Base-by-base conservation (phyloP, 2,113 vertebrate species). In the Motacilla alba region DNA sequence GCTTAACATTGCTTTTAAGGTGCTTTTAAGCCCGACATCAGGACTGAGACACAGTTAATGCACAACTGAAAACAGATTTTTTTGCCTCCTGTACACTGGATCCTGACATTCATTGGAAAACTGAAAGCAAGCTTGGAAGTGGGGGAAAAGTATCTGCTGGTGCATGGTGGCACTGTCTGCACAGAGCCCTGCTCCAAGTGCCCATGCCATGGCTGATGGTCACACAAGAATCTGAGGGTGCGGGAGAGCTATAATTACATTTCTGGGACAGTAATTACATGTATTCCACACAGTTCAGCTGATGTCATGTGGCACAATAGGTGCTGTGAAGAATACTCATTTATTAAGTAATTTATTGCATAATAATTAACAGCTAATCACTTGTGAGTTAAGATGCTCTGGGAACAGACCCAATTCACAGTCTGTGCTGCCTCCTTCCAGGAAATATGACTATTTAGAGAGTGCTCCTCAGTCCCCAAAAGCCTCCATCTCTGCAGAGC, bases 281-380 rank as follows among this genome's bases (percentile, higher is more conserved):
- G 52, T 76, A 56, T 94, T 83, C 86, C 82, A 67, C 60, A 69
- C 33, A 39, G 49, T 79, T 88, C 55, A 68, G 72, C 72, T 84
- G 90, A 83, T 82, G 66, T 10, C 75, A 69, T 8, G 23, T 78
- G 73, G 59, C 82, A 90, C 89, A 72, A 82, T 58, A 87, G 78
- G 59, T 87, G 39, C 91, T 47, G 52, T 33, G 73, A 94, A 91
- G 64, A 94, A 90, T 59, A 82, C 44, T 88, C 23, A 79, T 68
- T 83, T 88, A 72, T 97, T 94, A 94, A 96, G 76, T 83, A 95
- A 96, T 93, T 93, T 90, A 95, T 92, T 91, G 68, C 81, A 69
- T 83, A 76, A 94, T 95, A 94, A 97, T 97, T 96, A 97, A 96
- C 74, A 83, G 75, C 75, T 93, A 91, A 86, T 91, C 89, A 52